A percentile compares a stretch with the other conserved stretches of the same genome.
Evolutionary conservation across 2,888 invertebrate species (phyloP).

Genomic region (Leptopterna dolabrata): DNA sequence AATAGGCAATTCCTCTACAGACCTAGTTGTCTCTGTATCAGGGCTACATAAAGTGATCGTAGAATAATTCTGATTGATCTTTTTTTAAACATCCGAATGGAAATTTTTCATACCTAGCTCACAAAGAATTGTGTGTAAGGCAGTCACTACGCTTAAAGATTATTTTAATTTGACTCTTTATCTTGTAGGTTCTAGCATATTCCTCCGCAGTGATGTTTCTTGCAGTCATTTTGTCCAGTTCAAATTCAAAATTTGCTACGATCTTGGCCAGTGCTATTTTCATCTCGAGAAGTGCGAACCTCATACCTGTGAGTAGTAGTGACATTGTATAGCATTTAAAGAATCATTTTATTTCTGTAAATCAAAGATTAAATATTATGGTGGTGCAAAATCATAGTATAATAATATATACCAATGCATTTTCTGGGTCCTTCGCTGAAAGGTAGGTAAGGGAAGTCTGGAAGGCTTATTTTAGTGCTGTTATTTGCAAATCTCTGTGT

Average conservation of each 20-base stretch:
- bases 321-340: no score
- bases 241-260: conserved; percentile 26
- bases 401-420: conserved; percentile 61
- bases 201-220: conserved; percentile 24
- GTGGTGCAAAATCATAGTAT: no score
- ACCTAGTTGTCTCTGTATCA: no score
- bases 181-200: conserved; percentile 55
- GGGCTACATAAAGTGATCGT: no score
- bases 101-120: no score
- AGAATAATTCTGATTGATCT: no score
- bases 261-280: conserved; percentile 51
- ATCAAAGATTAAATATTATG: no score
- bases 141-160: conserved; percentile 5
- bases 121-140: neutral
- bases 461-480: neutral
- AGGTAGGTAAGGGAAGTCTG: conserved; percentile 58
- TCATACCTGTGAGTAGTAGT: conserved; percentile 42
- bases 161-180: conserved; percentile 44
- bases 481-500: conserved; percentile 57
- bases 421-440: conserved; percentile 60
- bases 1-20: no score
- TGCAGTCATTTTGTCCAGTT: neutral
- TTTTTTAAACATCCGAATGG: no score
- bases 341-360: no score
- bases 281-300: conserved; percentile 55